Percentiles rank a stretch among this genome's conserved stretches.
Evolutionary conservation across 2,797 vertebrate genomes (phyloP).

Genomic region (Calcarius lapponicus): DNA sequence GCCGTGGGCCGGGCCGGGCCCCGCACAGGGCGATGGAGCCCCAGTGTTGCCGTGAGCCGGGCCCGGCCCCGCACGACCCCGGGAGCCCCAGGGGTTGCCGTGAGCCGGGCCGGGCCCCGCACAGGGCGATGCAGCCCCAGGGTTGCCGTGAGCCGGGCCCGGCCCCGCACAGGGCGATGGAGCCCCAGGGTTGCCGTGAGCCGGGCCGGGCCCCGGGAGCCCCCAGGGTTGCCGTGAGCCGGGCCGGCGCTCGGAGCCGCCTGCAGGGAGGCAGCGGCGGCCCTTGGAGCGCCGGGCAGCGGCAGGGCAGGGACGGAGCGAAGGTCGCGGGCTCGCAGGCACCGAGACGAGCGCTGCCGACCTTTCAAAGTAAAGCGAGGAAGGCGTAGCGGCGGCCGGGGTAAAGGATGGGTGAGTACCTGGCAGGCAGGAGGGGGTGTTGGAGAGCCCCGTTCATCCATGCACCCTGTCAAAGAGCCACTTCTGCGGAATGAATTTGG

Average conservation of each 20-base stretch:
- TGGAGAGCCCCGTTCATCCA: neutral
- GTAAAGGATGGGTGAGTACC: neutral
- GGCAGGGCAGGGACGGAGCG: neutral
- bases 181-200: fast-evolving
- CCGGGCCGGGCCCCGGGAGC: too few relatives aligned
- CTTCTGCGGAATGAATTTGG: fast-evolving
- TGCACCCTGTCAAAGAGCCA: neutral
- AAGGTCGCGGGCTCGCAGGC: neutral
- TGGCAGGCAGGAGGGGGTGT: neutral
- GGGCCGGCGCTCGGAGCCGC: neutral
- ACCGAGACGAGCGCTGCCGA: fast-evolving
- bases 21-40: too few relatives aligned
- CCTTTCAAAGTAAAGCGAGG: neutral
- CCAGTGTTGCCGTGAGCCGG: too few relatives aligned
- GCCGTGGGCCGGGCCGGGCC: too few relatives aligned
- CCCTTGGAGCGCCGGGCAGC: neutral
- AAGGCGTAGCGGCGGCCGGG: fast-evolving
- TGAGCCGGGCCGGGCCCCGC: too few relatives aligned
- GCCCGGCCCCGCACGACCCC: too few relatives aligned
- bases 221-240: fast-evolving
- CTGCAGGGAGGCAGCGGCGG: neutral
- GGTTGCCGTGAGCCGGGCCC: fast-evolving
- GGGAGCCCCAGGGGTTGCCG: too few relatives aligned
- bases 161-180: too few relatives aligned
- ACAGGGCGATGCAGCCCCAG: too few relatives aligned